These are phyloP conservation scores for Pseudomyrmex concolor DNA, from an alignment of 1,140 invertebrate species.

Conservation along the genomic window DNA sequence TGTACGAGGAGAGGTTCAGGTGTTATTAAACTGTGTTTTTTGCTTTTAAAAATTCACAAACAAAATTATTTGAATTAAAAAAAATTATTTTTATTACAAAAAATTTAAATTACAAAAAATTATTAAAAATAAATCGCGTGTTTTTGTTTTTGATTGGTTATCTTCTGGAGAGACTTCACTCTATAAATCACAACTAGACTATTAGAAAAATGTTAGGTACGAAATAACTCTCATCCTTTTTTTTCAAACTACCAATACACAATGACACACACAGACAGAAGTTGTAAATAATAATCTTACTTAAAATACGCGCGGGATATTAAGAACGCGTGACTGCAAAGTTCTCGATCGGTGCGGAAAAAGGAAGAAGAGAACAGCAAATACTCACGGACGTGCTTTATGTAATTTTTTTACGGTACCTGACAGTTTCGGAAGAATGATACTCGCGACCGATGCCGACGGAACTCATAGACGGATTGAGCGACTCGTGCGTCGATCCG, in stretches of 20 bases:
- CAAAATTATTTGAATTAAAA: no score
- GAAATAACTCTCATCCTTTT: neutral
- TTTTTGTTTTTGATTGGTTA: no score
- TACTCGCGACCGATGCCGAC: slow-evolving; percentile 79
- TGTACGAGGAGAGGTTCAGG: no score
- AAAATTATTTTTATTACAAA: no score
- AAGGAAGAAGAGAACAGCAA: slow-evolving; percentile 45
- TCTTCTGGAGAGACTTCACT: no score
- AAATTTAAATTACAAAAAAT: no score
- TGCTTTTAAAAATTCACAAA: no score
- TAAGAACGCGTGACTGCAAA: neutral
- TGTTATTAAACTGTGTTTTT: no score
- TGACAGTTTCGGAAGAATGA: slow-evolving; percentile 83
- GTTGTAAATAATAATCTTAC: neutral
- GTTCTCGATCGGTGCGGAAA: neutral
- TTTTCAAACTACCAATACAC: no score
- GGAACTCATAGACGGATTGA: slow-evolving; percentile 77
- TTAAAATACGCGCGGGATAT: neutral
- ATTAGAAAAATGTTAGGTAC: neutral
- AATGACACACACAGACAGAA: no score
- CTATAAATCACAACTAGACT: neutral
- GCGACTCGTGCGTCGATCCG: slow-evolving; percentile 75
- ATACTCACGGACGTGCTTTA: slow-evolving; percentile 83
- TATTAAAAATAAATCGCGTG: no score
- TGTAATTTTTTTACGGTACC: slow-evolving; percentile 79